Percentiles rank a stretch among this genome's conserved stretches.
Evolutionary conservation across 35 echinoderm and acorn worm genomes (phyloP).

Genomic region (Patiria miniata): DNA sequence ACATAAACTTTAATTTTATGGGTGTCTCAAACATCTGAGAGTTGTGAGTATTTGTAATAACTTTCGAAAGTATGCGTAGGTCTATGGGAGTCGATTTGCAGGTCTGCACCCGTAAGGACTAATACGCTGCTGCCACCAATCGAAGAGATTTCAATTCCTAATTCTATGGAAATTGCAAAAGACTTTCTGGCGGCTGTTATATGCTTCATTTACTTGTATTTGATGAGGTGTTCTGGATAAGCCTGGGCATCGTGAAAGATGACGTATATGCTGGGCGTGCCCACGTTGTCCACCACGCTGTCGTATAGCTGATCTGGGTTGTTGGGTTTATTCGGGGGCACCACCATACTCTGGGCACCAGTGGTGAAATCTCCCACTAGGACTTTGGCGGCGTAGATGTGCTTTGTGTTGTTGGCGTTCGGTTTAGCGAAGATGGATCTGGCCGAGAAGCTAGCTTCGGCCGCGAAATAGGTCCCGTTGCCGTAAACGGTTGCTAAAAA

Average conservation of each 20-base stretch:
- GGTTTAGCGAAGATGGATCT: not conserved
- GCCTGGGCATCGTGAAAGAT: constrained; percentile 59
- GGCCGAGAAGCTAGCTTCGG: constrained; percentile 23
- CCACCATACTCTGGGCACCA: not conserved
- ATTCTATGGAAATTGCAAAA: too few relatives aligned
- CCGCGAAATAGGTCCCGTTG: constrained; percentile 47
- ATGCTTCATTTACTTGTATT: constrained; percentile 36
- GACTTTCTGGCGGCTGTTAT: too few relatives aligned
- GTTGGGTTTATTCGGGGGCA: not conserved
- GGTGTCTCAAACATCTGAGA: too few relatives aligned
- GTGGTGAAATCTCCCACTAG: constrained; percentile 15
- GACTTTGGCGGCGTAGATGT: constrained; percentile 42
- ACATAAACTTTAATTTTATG: too few relatives aligned
- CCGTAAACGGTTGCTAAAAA: constrained; percentile 19
- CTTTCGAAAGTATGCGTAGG: too few relatives aligned
- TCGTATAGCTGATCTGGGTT: constrained; percentile 3
- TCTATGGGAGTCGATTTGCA: too few relatives aligned
- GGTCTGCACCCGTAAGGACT: not conserved
- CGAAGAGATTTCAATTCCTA: too few relatives aligned
- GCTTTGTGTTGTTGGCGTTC: not conserved
- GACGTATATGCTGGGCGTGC: constrained; percentile 27
- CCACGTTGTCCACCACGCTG: constrained; percentile 32
- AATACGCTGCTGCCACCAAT: too few relatives aligned
- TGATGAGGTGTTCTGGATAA: constrained; percentile 52
- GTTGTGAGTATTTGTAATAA: too few relatives aligned